Evolutionary conservation across 2,888 invertebrate species (phyloP).

Genomic region (Ypsolopha scabrella): DNA sequence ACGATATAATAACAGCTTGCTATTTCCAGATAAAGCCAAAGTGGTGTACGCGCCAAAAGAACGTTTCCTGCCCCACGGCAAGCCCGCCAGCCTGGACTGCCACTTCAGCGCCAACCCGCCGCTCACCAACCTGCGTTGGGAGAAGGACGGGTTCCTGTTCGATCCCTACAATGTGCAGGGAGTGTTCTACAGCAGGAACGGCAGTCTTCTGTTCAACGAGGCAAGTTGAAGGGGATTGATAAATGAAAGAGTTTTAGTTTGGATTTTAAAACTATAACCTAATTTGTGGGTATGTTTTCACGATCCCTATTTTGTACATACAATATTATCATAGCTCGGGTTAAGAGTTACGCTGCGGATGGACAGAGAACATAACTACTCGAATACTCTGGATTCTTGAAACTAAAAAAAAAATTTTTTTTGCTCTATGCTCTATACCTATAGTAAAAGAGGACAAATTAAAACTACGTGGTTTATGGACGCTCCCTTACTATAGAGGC

Average conservation of each 20-base stretch:
- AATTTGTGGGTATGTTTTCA: too few relatives aligned
- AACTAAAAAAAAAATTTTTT: too few relatives aligned
- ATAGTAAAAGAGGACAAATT: too few relatives aligned
- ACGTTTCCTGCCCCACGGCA: conserved; percentile 86
- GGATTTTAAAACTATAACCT: too few relatives aligned
- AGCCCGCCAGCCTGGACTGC: conserved; percentile 87
- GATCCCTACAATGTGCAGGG: conserved; percentile 92
- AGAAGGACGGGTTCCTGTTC: conserved; percentile 91
- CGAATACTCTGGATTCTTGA: too few relatives aligned
- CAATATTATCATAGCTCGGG: too few relatives aligned
- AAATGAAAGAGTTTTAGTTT: background rate
- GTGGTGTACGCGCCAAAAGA: conserved; percentile 89
- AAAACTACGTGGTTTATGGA: too few relatives aligned
- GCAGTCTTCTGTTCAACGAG: conserved; percentile 85
- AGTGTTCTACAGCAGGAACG: conserved; percentile 86
- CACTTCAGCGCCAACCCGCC: conserved; percentile 94
- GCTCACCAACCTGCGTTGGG: conserved; percentile 90
- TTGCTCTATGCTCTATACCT: too few relatives aligned
- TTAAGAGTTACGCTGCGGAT: too few relatives aligned
- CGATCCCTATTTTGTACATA: too few relatives aligned
- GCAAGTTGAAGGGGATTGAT: conserved; percentile 17
- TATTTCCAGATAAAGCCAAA: conserved; percentile 87
- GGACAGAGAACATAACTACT: too few relatives aligned
- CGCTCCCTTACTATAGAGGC: too few relatives aligned
- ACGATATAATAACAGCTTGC: background rate